Conservation (phyloP, 2,113 vertebrate species). For the Myotis lucifugus region DNA sequence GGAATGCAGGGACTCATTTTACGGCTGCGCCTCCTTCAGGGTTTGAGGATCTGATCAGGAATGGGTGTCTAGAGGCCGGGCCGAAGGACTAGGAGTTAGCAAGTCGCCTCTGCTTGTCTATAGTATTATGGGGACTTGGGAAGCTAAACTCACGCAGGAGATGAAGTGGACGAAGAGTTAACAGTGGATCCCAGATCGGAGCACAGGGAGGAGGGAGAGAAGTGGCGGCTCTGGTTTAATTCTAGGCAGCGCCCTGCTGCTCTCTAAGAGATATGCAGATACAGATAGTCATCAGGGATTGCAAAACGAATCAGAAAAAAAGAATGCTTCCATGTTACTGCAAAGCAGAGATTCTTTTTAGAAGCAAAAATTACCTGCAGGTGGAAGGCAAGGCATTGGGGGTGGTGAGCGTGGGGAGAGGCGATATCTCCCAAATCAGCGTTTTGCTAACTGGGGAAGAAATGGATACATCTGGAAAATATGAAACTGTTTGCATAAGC, state of each 20-base stretch:
- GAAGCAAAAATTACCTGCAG: constrained; percentile 59
- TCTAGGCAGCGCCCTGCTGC: constrained; percentile 20
- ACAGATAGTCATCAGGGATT: constrained; percentile 56
- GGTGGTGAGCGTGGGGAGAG: neutral
- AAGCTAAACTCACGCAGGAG: neutral
- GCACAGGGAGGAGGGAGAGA: neutral
- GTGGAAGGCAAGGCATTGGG: constrained; percentile 40
- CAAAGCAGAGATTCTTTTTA: constrained; percentile 59
- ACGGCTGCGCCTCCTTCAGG: neutral
- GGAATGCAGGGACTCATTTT: neutral
- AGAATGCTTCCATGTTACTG: constrained; percentile 39
- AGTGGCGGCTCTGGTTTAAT: neutral
- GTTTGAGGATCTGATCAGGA: constrained; percentile 53
- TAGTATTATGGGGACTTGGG: neutral
- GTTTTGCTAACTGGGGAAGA: constrained; percentile 52
- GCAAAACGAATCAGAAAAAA: constrained; percentile 68
- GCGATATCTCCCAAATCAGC: constrained; percentile 37
- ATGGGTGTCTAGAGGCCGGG: neutral
- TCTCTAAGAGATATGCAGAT: constrained; percentile 10
- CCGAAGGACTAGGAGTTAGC: neutral
- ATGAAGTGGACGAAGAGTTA: neutral
- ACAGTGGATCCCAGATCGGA: neutral
- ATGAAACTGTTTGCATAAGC: constrained; percentile 65
- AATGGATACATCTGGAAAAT: constrained; percentile 79
- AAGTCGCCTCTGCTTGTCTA: neutral